phyloP scores from a whole-genome alignment of 2,113 vertebrate species.

The Vicugna pacos region DNA sequence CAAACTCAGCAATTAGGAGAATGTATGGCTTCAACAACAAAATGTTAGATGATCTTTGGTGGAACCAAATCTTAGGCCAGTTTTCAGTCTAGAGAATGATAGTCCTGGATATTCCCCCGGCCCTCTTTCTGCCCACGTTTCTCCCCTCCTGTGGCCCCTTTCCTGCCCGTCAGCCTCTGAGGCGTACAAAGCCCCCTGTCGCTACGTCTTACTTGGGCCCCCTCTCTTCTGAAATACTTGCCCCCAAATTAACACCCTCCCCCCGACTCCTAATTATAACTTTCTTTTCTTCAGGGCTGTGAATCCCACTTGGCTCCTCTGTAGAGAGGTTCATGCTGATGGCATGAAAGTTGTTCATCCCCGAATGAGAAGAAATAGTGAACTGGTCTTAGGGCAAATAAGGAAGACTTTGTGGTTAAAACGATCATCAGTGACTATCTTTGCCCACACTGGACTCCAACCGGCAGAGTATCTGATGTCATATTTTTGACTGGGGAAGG shows the following conservation, averaged over 20 bases:
- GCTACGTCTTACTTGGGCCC: neutral
- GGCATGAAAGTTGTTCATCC: too few relatives aligned
- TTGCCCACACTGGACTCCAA: neutral
- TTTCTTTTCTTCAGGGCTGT: neutral
- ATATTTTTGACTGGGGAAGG: neutral
- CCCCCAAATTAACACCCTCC: neutral
- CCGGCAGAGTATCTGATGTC: rapidly evolving
- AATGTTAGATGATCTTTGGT: neutral
- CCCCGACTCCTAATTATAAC: neutral
- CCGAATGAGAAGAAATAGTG: neutral
- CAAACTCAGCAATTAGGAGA: neutral
- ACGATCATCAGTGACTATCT: neutral
- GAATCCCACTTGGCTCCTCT: neutral
- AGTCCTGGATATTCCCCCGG: neutral
- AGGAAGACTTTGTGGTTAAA: neutral
- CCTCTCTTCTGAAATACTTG: neutral
- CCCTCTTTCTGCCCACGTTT: neutral
- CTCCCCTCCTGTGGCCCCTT: rapidly evolving
- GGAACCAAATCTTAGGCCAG: neutral
- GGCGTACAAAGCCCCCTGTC: rapidly evolving
- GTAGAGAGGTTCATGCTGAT: neutral
- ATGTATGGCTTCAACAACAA: neutral
- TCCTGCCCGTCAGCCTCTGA: neutral
- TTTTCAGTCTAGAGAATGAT: neutral
- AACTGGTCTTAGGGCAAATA: neutral